Conservation (phyloP, 2,113 vertebrate genomes). For the Sclerurus mexicanus region DNA sequence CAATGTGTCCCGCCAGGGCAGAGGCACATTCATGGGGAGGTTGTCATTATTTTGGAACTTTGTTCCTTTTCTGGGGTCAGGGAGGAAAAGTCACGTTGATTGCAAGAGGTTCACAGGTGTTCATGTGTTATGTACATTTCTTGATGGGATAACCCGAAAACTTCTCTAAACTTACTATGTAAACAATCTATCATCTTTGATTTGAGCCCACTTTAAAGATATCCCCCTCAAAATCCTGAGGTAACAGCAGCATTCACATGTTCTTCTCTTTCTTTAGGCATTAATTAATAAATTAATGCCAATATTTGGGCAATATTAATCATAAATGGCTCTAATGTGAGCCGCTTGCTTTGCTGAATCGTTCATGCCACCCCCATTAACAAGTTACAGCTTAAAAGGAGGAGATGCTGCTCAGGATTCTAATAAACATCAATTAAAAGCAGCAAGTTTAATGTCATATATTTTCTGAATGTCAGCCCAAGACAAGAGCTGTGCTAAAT, state of each 20-base stretch:
- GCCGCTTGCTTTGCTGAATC: background rate
- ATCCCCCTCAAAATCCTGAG: background rate
- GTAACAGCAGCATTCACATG: background rate
- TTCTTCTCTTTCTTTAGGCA: background rate
- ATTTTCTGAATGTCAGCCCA: background rate
- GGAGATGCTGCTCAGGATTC: background rate
- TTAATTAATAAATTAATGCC: background rate
- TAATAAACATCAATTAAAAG: background rate
- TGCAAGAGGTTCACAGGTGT: background rate
- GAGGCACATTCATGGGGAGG: background rate
- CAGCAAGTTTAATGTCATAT: background rate
- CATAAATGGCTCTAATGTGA: background rate
- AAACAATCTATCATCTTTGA: background rate
- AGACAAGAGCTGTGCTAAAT: background rate
- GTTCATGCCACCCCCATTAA: no score
- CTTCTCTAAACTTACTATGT: background rate
- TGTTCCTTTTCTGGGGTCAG: background rate
- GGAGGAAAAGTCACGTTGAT: background rate
- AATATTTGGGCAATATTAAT: background rate
- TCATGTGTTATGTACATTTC: accelerated
- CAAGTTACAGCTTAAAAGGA: background rate
- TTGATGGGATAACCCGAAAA: background rate
- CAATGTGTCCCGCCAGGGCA: background rate
- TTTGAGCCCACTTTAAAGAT: background rate
- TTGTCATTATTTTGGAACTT: background rate